Conservation (phyloP, 2,113 vertebrate species). For the Dolichallabes microphthalmus region DNA sequence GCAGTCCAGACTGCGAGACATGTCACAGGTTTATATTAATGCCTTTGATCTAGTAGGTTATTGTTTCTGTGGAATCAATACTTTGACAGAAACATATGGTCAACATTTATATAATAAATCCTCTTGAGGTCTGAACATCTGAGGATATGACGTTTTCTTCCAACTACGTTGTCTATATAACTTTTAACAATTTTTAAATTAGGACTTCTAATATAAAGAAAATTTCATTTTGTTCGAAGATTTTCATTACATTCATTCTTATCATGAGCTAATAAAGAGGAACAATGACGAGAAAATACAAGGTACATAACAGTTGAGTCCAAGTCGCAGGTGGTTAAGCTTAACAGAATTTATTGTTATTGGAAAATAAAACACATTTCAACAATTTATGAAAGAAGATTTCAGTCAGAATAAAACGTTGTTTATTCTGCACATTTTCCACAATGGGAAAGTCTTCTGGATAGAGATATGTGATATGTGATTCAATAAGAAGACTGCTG, state of each 20-base stretch:
- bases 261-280: too few relatives aligned
- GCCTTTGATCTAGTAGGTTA: background rate
- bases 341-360: background rate
- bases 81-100: background rate
- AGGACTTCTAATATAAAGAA: too few relatives aligned
- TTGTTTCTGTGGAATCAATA: background rate
- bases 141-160: too few relatives aligned
- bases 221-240: too few relatives aligned
- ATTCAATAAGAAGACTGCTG: background rate
- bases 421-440: background rate
- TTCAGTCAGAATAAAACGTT: background rate
- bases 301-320: too few relatives aligned
- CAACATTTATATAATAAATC: background rate
- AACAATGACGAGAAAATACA: too few relatives aligned
- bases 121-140: too few relatives aligned
- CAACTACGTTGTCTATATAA: too few relatives aligned
- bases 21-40: background rate
- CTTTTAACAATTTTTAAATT: too few relatives aligned
- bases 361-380: background rate
- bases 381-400: background rate
- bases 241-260: too few relatives aligned
- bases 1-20: background rate
- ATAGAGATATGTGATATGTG: background rate
- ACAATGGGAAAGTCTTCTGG: background rate
- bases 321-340: background rate